These are phyloP conservation scores for Drosophila pegasa DNA, from an alignment of 2,888 invertebrate genomes.

Conservation along the genomic window DNA sequence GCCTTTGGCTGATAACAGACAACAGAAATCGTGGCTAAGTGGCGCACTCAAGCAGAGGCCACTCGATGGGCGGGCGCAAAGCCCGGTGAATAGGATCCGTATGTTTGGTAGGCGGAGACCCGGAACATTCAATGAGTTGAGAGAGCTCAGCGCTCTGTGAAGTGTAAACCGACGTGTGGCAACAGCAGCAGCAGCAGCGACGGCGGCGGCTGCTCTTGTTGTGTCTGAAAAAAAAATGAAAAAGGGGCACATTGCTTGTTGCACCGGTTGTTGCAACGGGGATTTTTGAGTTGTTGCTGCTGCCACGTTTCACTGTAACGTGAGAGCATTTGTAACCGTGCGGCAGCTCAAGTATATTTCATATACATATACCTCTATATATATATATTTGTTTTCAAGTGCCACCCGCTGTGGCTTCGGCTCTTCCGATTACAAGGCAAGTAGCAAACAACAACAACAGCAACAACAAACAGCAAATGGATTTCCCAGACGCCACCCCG, in stretches of 20 bases:
- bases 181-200: constrained; percentile 11
- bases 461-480: constrained; percentile 36
- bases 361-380: neutral
- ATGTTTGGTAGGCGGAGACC: constrained; percentile 69
- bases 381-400: constrained; percentile 49
- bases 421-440: constrained; percentile 77
- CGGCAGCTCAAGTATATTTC: constrained; percentile 42
- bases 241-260: constrained; percentile 25
- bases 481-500: constrained; percentile 75
- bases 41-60: constrained; percentile 60
- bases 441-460: constrained; percentile 33
- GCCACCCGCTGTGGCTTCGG: constrained; percentile 69
- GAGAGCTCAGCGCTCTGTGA: constrained; percentile 57
- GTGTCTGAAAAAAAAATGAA: constrained; percentile 2
- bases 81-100: constrained; percentile 40
- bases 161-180: constrained; percentile 79
- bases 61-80: constrained; percentile 59
- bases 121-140: constrained; percentile 11
- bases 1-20: constrained; percentile 59
- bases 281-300: constrained; percentile 22
- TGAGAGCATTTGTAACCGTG: constrained; percentile 73
- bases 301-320: constrained; percentile 68
- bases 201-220: constrained; percentile 22
- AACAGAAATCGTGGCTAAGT: constrained; percentile 73
- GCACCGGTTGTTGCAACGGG: constrained; percentile 21